Evolutionary conservation across 2,888 invertebrate species (phyloP), one percentile per base, ranked within the genome.

Genomic region (Eubasilissa splendida): DNA sequence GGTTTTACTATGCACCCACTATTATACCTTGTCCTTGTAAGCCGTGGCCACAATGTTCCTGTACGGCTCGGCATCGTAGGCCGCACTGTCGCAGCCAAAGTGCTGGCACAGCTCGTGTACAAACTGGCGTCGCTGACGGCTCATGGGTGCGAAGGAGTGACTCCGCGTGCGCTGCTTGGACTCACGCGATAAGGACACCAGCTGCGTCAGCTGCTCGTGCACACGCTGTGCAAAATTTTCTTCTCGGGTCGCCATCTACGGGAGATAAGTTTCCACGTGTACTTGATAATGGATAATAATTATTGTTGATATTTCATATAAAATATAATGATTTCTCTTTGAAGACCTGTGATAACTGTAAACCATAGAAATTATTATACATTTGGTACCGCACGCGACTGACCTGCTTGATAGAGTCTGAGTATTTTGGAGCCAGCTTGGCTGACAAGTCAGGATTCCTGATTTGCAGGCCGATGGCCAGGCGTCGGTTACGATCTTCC

Each of bases 21-120:
- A 11, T 86, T 22, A 11, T 86, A 95, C 95, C 91, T 93, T 94
- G 85, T 95, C 95, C 87, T 91, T 94, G 80, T 93, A 92, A 74
- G 97, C 97, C 14, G 96, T 97, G 42, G 96, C 96, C n/a, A 97
- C 96, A 14, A 99, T 96, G 89, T 98, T 99, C 83, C 98, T 92
- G 87, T 98, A 97, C 0, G 99, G 99, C 87, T 98, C 98, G 31
- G 95, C 94, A 89, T 99, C 99, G 87, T 98, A 98, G 33, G 98
- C 97, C 81, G 96, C 95, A 84, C 97, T 96, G 86, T 97, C 95
- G 85, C 97, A 96, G 60, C 98, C 98, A 90, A 99, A 99, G 88
- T 96, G 96, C 86, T 97, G 96, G 85, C 97, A 97, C 87, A 97
- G 93, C 87, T 99, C 99, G 88, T 99, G 98, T 10, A 99, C 94